Percentiles rank a stretch among this genome's conserved stretches.
Evolutionary conservation across 1,140 invertebrate genomes (phyloP).

Genomic region (Drosophila oshimai): DNA sequence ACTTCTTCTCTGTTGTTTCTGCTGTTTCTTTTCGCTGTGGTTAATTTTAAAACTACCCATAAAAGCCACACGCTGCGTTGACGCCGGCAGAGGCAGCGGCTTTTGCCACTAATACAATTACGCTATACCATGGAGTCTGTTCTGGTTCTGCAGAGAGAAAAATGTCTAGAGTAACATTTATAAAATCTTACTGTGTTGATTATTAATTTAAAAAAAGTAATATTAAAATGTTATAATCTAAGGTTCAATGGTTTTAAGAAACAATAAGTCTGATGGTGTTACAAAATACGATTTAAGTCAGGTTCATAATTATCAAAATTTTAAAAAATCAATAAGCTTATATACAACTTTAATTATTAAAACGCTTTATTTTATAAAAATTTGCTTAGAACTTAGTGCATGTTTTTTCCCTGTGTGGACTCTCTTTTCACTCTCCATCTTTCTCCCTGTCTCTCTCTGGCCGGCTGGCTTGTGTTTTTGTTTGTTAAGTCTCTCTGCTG

Average conservation of each 20-base stretch:
- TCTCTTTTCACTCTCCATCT: conserved; percentile 6
- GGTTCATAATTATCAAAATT: no score
- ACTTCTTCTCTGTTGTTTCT: conserved; percentile 45
- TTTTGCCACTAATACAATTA: conserved; percentile 59
- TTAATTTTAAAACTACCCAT: conserved; percentile 80
- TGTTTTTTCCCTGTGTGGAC: background rate
- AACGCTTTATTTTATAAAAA: no score
- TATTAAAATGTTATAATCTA: no score
- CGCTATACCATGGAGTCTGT: conserved; percentile 28
- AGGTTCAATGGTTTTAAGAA: no score
- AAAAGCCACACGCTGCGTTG: conserved; percentile 62
- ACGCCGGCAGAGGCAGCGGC: conserved; percentile 10
- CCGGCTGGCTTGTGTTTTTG: conserved; percentile 35
- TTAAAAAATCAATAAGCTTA: no score
- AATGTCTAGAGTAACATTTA: background rate
- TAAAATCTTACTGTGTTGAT: no score
- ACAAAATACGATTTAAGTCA: no score
- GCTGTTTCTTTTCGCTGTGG: conserved; percentile 51
- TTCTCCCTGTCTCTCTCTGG: background rate
- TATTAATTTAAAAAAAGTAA: no score
- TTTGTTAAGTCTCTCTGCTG: conserved; percentile 44
- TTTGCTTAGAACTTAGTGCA: background rate
- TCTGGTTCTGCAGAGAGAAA: conserved; percentile 26
- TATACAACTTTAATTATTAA: no score
- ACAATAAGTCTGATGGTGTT: no score